Base-by-base conservation (phyloP, 2,888 invertebrate species). In the Agrochola litura region DNA sequence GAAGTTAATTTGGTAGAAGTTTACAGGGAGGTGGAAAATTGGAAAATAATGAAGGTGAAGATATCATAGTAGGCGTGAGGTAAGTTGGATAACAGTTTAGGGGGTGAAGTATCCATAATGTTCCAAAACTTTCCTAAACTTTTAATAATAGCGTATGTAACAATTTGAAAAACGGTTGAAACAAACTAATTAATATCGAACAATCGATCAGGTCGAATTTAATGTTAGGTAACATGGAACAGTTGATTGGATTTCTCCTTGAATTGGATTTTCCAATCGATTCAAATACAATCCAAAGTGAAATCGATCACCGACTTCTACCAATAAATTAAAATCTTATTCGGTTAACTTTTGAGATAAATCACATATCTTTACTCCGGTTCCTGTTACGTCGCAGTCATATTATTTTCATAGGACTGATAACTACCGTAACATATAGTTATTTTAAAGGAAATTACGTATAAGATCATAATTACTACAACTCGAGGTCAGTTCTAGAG, bases 251-350 rank as follows among this genome's bases (percentile, higher is more conserved):
- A n/a, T 16, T 16, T 58, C 70, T 46, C 12, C 6, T 56, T 70
- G 3, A 46, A 73, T 73, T 46, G 6, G 9, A 46, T 58, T 58
- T 46, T 49, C 1, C 19, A 37, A n/a, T 63, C 37, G 52, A 75
- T 63, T 71, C 49, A 14, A 81, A 68, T 46, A 46, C 19, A 54
- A 81, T 73, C 8, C 54, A 46, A 63, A 54, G 5, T 37, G 2
- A 65, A 76, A 63, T 72, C 37, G 46, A 64, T 72, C 30, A 76
- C n/a, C 1, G 70, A 81, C 61, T 77, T 81, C n/a, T 37, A 12
- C 41, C 37, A 52, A 81, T 77, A 73, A 77, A 82, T 71, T 71
- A 54, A 81, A 77, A 63, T 76, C 60, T 19, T 72, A 58, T 69
- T 61, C 19, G 19, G 25, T 8, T 61, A 73, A 70, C 25, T 82